Conservation (phyloP, 2,888 invertebrate genomes). For the Drosophila lacicola region DNA sequence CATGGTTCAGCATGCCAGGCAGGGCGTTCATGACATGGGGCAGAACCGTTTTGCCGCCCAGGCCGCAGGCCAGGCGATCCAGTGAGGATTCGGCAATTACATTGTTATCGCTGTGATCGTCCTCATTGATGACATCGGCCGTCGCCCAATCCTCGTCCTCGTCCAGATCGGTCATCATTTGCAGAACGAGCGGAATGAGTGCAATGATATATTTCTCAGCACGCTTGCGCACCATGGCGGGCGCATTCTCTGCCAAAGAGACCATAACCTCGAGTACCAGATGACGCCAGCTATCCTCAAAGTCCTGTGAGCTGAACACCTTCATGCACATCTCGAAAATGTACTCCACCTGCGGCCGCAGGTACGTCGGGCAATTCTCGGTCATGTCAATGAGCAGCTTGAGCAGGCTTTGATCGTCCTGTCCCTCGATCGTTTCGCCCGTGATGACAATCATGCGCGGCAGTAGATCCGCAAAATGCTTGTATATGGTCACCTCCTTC, state of each 20-base stretch:
- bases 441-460: constrained; percentile 90
- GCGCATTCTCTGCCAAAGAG: constrained; percentile 94
- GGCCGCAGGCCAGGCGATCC: constrained; percentile 98
- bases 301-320: constrained; percentile 88
- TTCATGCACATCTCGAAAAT: constrained; percentile 96
- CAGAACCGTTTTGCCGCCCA: constrained; percentile 96
- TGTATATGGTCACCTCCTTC: constrained; percentile 95
- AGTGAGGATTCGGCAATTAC: constrained; percentile 98
- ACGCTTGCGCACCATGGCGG: constrained; percentile 97
- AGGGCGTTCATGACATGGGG: constrained; percentile 94
- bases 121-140: constrained; percentile 94
- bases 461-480: constrained; percentile 94
- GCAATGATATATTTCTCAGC: constrained; percentile 93
- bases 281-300: constrained; percentile 94
- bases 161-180: constrained; percentile 97
- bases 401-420: constrained; percentile 95
- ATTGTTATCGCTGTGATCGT: constrained; percentile 97
- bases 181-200: constrained; percentile 93
- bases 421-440: constrained; percentile 92
- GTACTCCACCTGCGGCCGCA: constrained; percentile 93
- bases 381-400: constrained; percentile 97
- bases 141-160: constrained; percentile 96
- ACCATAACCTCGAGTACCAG: constrained; percentile 95
- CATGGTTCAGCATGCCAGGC: constrained; percentile 93
- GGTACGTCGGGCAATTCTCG: constrained; percentile 96